These are phyloP conservation scores for Sebastes wilsoni DNA, from an alignment of 2,797 vertebrate species.

Conservation along the genomic window DNA sequence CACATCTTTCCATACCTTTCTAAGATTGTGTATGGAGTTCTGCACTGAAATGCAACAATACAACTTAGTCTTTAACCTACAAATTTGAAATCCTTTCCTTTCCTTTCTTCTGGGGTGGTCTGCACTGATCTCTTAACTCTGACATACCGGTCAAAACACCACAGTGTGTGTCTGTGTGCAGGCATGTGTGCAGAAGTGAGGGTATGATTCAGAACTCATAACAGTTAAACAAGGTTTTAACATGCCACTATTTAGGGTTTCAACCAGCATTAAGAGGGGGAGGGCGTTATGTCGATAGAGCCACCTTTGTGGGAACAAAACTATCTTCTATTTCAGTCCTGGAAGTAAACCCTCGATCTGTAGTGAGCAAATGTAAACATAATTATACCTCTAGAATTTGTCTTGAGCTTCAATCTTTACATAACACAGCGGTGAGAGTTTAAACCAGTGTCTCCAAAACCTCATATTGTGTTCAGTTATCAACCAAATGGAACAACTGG, in stretches of 20 bases:
- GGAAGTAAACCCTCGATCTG: slow-evolving; percentile 26
- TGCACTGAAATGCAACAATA: neutral
- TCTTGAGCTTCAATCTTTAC: slow-evolving; percentile 13
- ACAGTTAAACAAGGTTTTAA: slow-evolving; percentile 73
- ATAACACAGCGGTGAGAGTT: neutral
- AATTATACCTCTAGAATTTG: neutral
- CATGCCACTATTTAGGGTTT: slow-evolving; percentile 66
- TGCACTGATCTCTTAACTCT: slow-evolving; percentile 73
- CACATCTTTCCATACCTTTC: neutral
- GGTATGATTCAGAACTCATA: slow-evolving; percentile 70
- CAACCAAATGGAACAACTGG: neutral
- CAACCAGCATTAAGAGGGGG: slow-evolving; percentile 52
- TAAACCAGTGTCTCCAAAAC: neutral
- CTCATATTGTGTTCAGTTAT: neutral
- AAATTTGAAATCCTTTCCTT: slow-evolving; percentile 42
- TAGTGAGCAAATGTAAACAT: slow-evolving; percentile 24
- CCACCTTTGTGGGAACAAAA: slow-evolving; percentile 38
- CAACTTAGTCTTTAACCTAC: slow-evolving; percentile 18
- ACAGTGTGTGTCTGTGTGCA: slow-evolving; percentile 56
- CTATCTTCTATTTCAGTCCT: slow-evolving; percentile 23
- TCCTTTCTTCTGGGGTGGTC: slow-evolving; percentile 72
- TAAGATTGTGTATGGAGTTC: neutral
- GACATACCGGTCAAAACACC: slow-evolving; percentile 76
- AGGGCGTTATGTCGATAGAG: slow-evolving; percentile 30
- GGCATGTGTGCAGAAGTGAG: slow-evolving; percentile 59